Evolutionary conservation across 2,797 vertebrate species (phyloP).

Genomic region (Neosalanx taihuensis): DNA sequence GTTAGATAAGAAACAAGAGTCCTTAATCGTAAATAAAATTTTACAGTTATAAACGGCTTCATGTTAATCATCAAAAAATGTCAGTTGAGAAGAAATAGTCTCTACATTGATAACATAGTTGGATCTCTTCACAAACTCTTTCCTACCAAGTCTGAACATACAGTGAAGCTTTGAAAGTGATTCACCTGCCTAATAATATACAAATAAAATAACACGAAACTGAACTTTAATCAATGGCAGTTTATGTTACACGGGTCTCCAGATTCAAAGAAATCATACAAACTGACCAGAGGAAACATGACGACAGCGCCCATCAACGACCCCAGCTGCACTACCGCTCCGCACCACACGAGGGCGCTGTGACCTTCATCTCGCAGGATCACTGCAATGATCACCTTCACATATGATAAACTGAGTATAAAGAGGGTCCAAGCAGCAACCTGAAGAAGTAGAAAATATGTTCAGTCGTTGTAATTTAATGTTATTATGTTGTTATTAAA

Average conservation of each 20-base stretch:
- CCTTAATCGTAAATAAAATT: no score
- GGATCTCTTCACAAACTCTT: no score
- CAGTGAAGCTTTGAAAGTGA: neutral
- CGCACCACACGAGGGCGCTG: conserved; percentile 84
- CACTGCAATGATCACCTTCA: conserved; percentile 82
- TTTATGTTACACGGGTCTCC: conserved; percentile 63
- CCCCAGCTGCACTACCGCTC: conserved; percentile 82
- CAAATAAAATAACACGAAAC: neutral
- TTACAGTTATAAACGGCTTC: no score
- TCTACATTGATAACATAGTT: no score
- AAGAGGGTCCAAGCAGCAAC: conserved; percentile 80
- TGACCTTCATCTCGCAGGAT: conserved; percentile 81
- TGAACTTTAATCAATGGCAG: conserved; percentile 46
- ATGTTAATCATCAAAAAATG: no score
- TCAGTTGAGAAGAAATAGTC: no score
- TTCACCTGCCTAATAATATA: neutral
- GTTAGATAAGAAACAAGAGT: no score
- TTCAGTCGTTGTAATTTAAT: neutral
- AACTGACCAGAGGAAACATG: conserved; percentile 77
- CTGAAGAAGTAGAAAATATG: conserved; percentile 50
- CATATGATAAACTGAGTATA: conserved; percentile 76
- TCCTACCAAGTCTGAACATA: no score
- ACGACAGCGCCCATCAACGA: conserved; percentile 79
- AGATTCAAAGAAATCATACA: conserved; percentile 60
- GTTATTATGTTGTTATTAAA: neutral